Evolutionary conservation across 2,797 vertebrate species (phyloP).

Genomic region (Apogon talboti): DNA sequence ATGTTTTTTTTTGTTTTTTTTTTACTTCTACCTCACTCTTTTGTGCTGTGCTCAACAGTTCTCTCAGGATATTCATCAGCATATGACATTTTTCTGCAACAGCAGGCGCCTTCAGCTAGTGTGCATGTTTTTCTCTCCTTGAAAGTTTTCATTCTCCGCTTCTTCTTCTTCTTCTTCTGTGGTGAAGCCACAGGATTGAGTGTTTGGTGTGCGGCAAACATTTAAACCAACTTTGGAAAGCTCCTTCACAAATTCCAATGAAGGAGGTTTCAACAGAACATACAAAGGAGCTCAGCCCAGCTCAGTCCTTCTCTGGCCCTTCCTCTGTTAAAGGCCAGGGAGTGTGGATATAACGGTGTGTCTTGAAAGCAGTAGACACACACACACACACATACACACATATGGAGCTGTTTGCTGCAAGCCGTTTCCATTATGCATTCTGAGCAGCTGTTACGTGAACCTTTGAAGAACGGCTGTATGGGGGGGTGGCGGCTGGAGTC

Average conservation of each 20-base stretch:
- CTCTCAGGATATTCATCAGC: constrained; percentile 33
- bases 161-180: constrained; percentile 19
- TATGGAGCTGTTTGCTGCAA: constrained; percentile 41
- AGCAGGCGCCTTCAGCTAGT: constrained; percentile 18
- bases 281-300: constrained; percentile 26
- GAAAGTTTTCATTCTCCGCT: constrained; percentile 3
- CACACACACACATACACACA: constrained; percentile 56
- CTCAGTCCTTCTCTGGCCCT: constrained; percentile 31
- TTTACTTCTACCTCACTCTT: constrained; percentile 30
- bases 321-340: constrained; percentile 38
- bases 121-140: constrained; percentile 28
- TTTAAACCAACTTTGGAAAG: constrained; percentile 13
- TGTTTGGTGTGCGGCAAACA: constrained; percentile 43
- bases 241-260: constrained; percentile 9
- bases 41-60: constrained; percentile 40
- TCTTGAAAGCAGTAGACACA: neutral
- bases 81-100: constrained; percentile 30
- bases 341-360: constrained; percentile 48
- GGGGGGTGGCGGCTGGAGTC: constrained; percentile 56
- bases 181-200: constrained; percentile 18
- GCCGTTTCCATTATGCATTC: constrained; percentile 74
- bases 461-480: constrained; percentile 70
- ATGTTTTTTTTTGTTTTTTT: constrained; percentile 7
- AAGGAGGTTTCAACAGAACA: constrained; percentile 31
- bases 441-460: constrained; percentile 75